Evolutionary conservation across 2,888 invertebrate genomes (phyloP).

Genomic region (Marasmarcha lunaedactyla): DNA sequence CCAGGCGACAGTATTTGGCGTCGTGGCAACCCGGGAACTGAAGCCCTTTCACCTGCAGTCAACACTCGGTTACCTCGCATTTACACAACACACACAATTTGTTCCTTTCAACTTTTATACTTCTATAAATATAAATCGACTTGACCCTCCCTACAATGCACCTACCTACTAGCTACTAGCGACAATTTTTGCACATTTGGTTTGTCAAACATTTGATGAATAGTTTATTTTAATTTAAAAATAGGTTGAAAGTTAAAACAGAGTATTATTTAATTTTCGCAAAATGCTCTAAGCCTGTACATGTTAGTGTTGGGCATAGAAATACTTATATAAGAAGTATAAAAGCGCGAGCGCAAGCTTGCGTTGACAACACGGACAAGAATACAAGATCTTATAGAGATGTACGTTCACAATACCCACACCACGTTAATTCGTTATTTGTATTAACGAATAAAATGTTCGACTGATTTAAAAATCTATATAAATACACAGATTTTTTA

Average conservation of each 20-base stretch:
- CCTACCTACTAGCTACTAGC: too few relatives aligned
- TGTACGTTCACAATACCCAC: conserved; percentile 45
- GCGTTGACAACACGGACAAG: conserved; percentile 38
- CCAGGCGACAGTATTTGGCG: conserved; percentile 94
- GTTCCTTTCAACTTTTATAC: conserved; percentile 1
- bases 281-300: too few relatives aligned
- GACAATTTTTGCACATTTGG: too few relatives aligned
- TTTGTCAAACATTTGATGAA: too few relatives aligned
- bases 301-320: too few relatives aligned
- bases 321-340: conserved; percentile 8
- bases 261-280: too few relatives aligned
- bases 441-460: conserved; percentile 31
- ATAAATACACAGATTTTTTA: too few relatives aligned
- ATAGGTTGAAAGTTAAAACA: too few relatives aligned
- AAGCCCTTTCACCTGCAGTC: conserved; percentile 91
- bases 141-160: too few relatives aligned
- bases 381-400: conserved; percentile 19
- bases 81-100: conserved; percentile 20
- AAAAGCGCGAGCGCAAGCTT: conserved; percentile 45
- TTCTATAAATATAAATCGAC: too few relatives aligned
- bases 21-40: conserved; percentile 97
- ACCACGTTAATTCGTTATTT: conserved; percentile 32
- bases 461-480: too few relatives aligned
- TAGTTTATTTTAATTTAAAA: too few relatives aligned
- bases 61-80: conserved; percentile 44